phyloP scores from a whole-genome alignment of 2,888 invertebrate species.

The Marronus borbonicus region DNA sequence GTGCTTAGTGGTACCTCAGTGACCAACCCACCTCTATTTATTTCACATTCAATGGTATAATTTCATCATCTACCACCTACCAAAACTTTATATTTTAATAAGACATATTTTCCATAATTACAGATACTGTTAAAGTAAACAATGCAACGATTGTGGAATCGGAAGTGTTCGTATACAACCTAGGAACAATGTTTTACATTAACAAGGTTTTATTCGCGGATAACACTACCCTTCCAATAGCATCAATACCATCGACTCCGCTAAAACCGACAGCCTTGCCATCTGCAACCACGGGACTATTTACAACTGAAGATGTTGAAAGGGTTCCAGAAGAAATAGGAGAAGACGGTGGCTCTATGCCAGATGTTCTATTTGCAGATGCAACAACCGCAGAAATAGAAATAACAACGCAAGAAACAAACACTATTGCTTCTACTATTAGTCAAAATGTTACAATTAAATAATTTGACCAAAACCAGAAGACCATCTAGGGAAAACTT shows the following conservation, averaged over 20 bases:
- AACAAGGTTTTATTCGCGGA: slow-evolving; percentile 74
- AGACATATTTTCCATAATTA: slow-evolving; percentile 52
- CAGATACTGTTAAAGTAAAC: slow-evolving; percentile 73
- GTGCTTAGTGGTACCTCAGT: no score
- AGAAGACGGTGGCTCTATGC: slow-evolving; percentile 64
- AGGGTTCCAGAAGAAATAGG: slow-evolving; percentile 67
- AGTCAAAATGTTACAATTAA: slow-evolving; percentile 48
- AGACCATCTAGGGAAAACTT: slow-evolving; percentile 34
- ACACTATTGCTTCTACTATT: slow-evolving; percentile 24
- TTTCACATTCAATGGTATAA: not conserved
- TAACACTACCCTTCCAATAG: slow-evolving; percentile 60
- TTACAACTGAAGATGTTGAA: slow-evolving; percentile 62
- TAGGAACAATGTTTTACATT: slow-evolving; percentile 78
- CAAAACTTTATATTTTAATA: slow-evolving; percentile 41
- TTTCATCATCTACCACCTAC: not conserved
- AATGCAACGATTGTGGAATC: slow-evolving; percentile 75
- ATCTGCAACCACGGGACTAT: slow-evolving; percentile 47
- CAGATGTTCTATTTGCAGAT: slow-evolving; percentile 68
- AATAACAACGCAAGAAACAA: slow-evolving; percentile 39
- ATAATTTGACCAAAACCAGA: slow-evolving; percentile 40
- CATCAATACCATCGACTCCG: slow-evolving; percentile 53
- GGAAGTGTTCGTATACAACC: slow-evolving; percentile 77
- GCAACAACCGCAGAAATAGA: slow-evolving; percentile 53
- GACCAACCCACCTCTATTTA: no score
- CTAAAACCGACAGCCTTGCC: slow-evolving; percentile 29